Evolutionary conservation across 1,140 invertebrate species (phyloP).

Genomic region (Aphaenogaster ashmeadi): DNA sequence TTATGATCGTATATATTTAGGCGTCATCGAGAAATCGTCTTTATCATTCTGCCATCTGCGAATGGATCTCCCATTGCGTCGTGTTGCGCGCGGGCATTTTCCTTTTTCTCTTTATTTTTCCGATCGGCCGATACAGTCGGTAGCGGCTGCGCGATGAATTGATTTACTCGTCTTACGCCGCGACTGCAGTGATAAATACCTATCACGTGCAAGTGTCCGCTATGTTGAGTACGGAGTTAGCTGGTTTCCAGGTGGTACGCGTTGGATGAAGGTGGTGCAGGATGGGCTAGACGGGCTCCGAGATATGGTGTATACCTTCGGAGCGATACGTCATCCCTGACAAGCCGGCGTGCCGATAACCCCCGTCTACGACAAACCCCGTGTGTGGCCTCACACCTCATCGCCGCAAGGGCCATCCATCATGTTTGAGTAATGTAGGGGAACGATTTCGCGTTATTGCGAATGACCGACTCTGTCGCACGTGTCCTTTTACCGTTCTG

Average conservation of each 20-base stretch:
- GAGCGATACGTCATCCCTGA: conserved; percentile 80
- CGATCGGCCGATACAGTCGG: conserved; percentile 14
- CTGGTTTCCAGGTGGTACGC: conserved; percentile 69
- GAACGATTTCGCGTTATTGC: conserved; percentile 82
- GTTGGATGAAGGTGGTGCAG: conserved; percentile 57
- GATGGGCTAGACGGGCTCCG: conserved; percentile 65
- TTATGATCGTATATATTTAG: neutral
- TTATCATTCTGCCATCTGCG: conserved; percentile 7
- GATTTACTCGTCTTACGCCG: conserved; percentile 68
- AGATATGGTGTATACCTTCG: conserved; percentile 67
- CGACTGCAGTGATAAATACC: conserved; percentile 69
- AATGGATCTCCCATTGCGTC: neutral
- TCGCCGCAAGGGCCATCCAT: conserved; percentile 80
- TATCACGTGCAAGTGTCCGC: conserved; percentile 71
- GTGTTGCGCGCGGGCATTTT: too few species aligned
- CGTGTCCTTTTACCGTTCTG: conserved; percentile 55
- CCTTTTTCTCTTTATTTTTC: neutral
- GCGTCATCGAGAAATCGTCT: conserved; percentile 2
- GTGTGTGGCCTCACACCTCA: conserved; percentile 77
- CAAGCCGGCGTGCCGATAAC: conserved; percentile 76
- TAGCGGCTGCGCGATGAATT: conserved; percentile 23
- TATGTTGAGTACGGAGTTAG: conserved; percentile 53
- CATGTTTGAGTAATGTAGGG: conserved; percentile 83
- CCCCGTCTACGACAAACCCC: conserved; percentile 73
- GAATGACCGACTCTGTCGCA: conserved; percentile 73